A percentile compares a stretch with the other conserved stretches of the same genome.
Evolutionary conservation across 2,113 vertebrate species (phyloP).

Genomic region (Chionomys nivalis): DNA sequence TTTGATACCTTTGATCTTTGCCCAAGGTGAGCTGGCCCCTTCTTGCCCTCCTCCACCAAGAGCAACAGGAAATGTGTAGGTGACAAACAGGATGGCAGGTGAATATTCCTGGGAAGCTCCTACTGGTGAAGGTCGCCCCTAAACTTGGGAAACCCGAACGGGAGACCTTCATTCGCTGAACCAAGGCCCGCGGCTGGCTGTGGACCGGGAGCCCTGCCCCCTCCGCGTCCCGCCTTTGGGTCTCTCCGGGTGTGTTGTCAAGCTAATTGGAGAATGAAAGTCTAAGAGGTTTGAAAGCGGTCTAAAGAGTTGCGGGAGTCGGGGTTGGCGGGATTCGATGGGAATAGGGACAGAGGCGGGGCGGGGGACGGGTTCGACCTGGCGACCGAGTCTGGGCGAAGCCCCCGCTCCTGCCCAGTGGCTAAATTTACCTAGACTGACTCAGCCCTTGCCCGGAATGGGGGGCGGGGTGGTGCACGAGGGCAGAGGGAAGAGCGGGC

Average conservation of each 20-base stretch:
- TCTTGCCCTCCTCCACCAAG: background rate
- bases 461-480: background rate
- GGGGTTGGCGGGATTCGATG: background rate
- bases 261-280: conserved; percentile 58
- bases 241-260: background rate
- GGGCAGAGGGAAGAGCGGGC: conserved; percentile 54
- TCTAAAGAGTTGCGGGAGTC: background rate
- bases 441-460: conserved; percentile 66
- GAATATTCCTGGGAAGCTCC: background rate
- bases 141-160: background rate
- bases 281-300: background rate
- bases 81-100: background rate
- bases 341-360: conserved; percentile 41
- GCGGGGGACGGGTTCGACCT: background rate
- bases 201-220: background rate
- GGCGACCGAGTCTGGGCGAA: conserved; percentile 67
- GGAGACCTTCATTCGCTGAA: background rate
- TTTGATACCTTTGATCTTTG: conserved; percentile 21
- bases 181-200: background rate
- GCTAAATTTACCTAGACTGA: conserved; percentile 65
- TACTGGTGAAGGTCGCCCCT: background rate
- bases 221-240: background rate
- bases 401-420: conserved; percentile 48
- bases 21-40: background rate
- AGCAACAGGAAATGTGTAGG: background rate